These are phyloP conservation scores for Urocynchramus pylzowi DNA, from an alignment of 2,113 vertebrate species.

Conservation along the genomic window DNA sequence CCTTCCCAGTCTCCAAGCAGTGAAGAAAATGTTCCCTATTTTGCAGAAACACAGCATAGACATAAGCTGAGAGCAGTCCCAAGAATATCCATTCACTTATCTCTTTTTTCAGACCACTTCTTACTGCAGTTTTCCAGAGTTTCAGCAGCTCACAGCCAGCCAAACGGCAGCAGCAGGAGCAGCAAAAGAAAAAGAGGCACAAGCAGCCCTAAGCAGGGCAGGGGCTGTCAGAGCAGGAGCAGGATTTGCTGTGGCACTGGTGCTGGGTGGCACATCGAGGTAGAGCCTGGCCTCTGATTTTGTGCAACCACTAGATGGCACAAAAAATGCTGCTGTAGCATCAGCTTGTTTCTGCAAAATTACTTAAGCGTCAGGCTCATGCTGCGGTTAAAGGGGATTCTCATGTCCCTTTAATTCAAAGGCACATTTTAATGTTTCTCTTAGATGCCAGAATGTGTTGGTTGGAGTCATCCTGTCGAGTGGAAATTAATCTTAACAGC, in stretches of 20 bases:
- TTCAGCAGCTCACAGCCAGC: not conserved
- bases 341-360: not conserved
- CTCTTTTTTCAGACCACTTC: not conserved
- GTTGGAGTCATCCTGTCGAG: not conserved
- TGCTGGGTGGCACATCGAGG: not conserved
- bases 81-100: not conserved
- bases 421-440: not conserved
- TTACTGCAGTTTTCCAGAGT: not conserved
- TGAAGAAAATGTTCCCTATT: not conserved
- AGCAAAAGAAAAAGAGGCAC: not conserved
- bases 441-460: not conserved
- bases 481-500: not conserved
- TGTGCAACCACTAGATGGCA: slow-evolving; percentile 54
- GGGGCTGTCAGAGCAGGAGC: not conserved
- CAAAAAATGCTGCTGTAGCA: not conserved
- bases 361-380: not conserved
- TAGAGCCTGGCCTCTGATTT: not conserved
- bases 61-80: not conserved
- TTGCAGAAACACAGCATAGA: not conserved
- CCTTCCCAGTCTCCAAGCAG: not conserved
- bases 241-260: not conserved
- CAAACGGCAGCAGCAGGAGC: not conserved
- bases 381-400: not conserved
- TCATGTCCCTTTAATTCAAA: not conserved
- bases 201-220: not conserved